Conservation (phyloP, 2,113 vertebrate species). For the Agelaius phoeniceus region DNA sequence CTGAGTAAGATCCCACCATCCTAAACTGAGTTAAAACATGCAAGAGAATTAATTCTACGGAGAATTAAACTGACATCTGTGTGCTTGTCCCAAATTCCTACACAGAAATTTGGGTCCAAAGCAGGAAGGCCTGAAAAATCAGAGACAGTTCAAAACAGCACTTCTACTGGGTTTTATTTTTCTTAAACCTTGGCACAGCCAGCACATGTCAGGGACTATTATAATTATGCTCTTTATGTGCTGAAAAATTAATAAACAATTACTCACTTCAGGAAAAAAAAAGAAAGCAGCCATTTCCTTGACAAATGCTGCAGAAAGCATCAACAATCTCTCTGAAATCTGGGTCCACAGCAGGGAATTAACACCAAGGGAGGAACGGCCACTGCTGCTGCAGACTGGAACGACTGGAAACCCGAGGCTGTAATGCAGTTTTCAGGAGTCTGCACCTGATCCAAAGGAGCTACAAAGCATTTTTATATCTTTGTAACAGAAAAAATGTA, state of each 20-base stretch:
- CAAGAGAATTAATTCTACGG: background rate
- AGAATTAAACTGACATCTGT: background rate
- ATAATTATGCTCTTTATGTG: conserved; percentile 64
- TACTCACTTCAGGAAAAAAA: conserved; percentile 42
- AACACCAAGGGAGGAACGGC: background rate
- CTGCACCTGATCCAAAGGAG: background rate
- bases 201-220: conserved; percentile 63
- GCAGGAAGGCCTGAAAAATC: background rate
- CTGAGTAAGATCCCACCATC: background rate
- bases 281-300: conserved; percentile 33
- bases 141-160: background rate
- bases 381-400: background rate
- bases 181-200: conserved; percentile 50
- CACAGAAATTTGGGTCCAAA: background rate
- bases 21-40: background rate
- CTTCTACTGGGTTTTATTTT: conserved; percentile 9
- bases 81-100: background rate
- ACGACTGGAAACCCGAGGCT: background rate
- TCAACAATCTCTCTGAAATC: conserved; percentile 2
- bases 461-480: background rate
- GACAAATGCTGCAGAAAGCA: conserved; percentile 34
- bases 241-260: conserved; percentile 72
- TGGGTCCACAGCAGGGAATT: background rate
- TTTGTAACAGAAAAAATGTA: background rate
- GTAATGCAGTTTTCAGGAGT: background rate